Conservation (phyloP, 2,113 vertebrate genomes). For the Monopterus albus region DNA sequence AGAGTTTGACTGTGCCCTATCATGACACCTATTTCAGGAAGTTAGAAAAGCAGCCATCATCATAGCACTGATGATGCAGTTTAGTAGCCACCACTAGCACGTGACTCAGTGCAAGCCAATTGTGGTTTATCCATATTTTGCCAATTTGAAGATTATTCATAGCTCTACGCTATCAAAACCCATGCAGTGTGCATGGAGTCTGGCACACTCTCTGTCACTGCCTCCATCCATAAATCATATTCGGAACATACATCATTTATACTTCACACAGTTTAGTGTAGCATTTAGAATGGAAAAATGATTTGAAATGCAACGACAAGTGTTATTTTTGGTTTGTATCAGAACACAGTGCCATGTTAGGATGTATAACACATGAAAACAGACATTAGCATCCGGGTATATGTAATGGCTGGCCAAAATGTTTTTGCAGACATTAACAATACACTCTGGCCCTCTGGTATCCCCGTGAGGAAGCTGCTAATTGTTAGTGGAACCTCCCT, state of each 20-base stretch:
- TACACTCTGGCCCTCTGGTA: slow-evolving; percentile 41
- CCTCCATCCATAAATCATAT: slow-evolving; percentile 66
- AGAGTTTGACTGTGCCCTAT: slow-evolving; percentile 39
- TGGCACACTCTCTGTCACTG: slow-evolving; percentile 45
- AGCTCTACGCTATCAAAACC: slow-evolving; percentile 53
- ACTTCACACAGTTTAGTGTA: slow-evolving; percentile 17
- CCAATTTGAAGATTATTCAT: slow-evolving; percentile 73
- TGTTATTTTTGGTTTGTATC: neutral
- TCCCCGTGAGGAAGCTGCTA: slow-evolving; percentile 51
- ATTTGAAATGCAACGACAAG: neutral
- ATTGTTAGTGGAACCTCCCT: slow-evolving; percentile 61
- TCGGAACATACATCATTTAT: slow-evolving; percentile 61
- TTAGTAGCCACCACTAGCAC: slow-evolving; percentile 36
- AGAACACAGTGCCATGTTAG: neutral
- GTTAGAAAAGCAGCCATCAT: slow-evolving; percentile 59
- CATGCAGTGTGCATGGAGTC: slow-evolving; percentile 49
- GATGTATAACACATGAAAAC: slow-evolving; percentile 6
- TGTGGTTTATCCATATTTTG: slow-evolving; percentile 70
- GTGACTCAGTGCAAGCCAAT: slow-evolving; percentile 51
- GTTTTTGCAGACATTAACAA: slow-evolving; percentile 60
- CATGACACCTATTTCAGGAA: slow-evolving; percentile 55
- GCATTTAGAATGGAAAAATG: too few species aligned
- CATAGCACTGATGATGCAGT: slow-evolving; percentile 35
- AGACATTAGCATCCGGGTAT: slow-evolving; percentile 27
- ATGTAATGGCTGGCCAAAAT: slow-evolving; percentile 18